Evolutionary conservation across 2,113 vertebrate species (phyloP).

Genomic region (Pao palembangensis): DNA sequence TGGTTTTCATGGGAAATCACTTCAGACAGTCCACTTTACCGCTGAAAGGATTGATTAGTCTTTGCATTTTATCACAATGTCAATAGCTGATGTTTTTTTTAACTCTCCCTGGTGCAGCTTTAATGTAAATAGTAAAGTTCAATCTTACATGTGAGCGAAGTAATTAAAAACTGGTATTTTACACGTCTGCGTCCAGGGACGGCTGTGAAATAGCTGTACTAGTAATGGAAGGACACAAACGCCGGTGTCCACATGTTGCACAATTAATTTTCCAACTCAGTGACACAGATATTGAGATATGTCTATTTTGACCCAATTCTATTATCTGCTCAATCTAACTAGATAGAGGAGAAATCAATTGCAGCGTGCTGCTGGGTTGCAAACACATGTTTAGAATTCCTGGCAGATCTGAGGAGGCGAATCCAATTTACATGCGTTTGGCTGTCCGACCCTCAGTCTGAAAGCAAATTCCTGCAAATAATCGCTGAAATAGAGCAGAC

Average conservation of each 20-base stretch:
- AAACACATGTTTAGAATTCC: constrained; percentile 30
- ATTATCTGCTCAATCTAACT: constrained; percentile 58
- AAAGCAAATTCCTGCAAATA: constrained; percentile 15
- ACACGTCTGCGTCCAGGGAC: neutral
- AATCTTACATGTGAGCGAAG: no score
- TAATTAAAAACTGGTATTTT: neutral
- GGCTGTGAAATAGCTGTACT: neutral
- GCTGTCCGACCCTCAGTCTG: neutral
- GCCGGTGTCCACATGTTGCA: constrained; percentile 26
- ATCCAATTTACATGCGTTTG: constrained; percentile 36
- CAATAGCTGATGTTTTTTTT: no score
- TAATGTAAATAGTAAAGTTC: no score
- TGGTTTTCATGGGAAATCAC: no score
- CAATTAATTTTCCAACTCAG: constrained; percentile 46
- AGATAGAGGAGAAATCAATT: constrained; percentile 43
- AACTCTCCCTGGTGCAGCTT: no score
- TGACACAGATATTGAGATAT: constrained; percentile 48
- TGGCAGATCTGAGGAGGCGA: constrained; percentile 29
- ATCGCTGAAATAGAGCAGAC: constrained; percentile 7
- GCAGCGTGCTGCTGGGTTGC: constrained; percentile 14
- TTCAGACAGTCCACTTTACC: no score
- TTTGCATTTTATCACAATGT: no score
- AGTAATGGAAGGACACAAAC: neutral
- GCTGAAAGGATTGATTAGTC: no score
- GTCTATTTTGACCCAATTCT: constrained; percentile 54